These are phyloP conservation scores for Dimorphilus gyrociliatus DNA, from an alignment of 2,888 invertebrate species.

Conservation along the genomic window DNA sequence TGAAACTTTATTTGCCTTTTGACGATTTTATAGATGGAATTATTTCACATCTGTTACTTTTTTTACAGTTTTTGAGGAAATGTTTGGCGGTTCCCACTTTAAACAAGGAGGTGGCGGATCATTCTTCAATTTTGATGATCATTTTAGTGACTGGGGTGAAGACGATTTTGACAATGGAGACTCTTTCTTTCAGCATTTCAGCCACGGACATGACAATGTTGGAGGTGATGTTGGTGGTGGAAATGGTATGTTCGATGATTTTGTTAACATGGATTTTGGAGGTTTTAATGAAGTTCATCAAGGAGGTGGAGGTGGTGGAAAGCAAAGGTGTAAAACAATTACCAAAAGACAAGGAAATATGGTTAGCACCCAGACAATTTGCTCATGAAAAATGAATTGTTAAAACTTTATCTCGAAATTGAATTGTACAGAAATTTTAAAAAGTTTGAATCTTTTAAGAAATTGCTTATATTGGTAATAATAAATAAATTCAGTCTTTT, in stretches of 20 bases:
- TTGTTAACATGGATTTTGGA: constrained; percentile 9
- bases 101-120: constrained; percentile 7
- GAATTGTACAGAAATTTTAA: no score
- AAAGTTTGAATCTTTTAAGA: no score
- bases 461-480: no score
- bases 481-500: no score
- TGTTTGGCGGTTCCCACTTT: constrained; percentile 14
- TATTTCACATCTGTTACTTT: no score
- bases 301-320: constrained; percentile 11
- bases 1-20: no score
- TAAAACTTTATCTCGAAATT: no score
- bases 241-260: constrained; percentile 26
- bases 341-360: constrained; percentile 26
- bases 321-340: constrained; percentile 22
- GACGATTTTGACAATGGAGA: no score
- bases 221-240: constrained; percentile 22
- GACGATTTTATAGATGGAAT: no score
- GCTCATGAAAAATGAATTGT: constrained; percentile 19
- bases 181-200: constrained; percentile 3
- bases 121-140: constrained; percentile 32
- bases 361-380: constrained; percentile 28
- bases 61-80: constrained; percentile 23
- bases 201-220: constrained; percentile 10
- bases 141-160: constrained; percentile 27
- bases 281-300: constrained; percentile 10